Evolutionary conservation across 2,888 invertebrate species (phyloP), one percentile per base, ranked within the genome.

Genomic region (Hirtodrosophila trivittata): DNA sequence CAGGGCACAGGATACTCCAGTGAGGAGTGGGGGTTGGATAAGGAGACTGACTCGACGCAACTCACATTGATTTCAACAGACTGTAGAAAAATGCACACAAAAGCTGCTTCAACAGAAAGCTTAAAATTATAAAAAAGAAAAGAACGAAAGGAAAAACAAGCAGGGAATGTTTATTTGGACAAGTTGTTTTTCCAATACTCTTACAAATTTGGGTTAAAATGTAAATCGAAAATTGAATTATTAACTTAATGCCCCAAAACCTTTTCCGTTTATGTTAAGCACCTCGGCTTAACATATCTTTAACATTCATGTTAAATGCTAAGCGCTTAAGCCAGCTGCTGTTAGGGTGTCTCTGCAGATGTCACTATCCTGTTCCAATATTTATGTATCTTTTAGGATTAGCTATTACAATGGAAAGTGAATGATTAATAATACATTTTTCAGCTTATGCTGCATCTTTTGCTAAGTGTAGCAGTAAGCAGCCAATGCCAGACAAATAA

Each of bases 21-120:
- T 7, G 3, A n/a, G 12, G 16, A 3, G 16, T 6, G 1, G 25
- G 49, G 33, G 35, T 5, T 33, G 42, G 47, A 28, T 56, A 66
- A 59, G 59, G 47, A 58, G n/a, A 38, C 42, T 28, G 55, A 52
- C 66, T 66, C 46, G 47, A 57, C 56, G 56, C 66, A 73, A 63
- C 70, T 68, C 62, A 65, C 76, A 82, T 75, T 83, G 85, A 78
- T 78, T 78, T 74, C 67, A 84, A 45, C 77, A 70, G 67, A 81
- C 47, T 58, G 25, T 50, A 66, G 60, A 66, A 82, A 66, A 78
- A 66, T 62, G 60, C 77, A 67, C 60, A 67, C 57, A 84, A 78
- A 81, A 81, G 74, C 73, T 60, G 56, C 46, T 72, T 51, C 66
- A 43, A 41, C 37, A 49, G 59, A 70, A 47, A 71, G 77, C 75